Conservation (phyloP, 2,113 vertebrate genomes). For the Elephantulus edwardii region DNA sequence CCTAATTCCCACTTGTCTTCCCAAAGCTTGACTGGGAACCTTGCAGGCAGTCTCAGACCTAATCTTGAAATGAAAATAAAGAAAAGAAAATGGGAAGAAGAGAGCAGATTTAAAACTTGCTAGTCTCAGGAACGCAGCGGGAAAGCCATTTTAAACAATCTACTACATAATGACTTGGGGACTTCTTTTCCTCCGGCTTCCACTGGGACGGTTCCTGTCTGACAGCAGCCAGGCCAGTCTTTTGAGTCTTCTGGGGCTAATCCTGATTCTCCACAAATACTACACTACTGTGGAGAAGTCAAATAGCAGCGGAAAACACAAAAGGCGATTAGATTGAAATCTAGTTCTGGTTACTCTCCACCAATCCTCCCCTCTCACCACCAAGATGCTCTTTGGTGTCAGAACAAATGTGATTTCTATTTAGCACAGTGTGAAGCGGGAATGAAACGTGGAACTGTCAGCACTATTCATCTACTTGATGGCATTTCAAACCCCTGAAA, state of each 20-base stretch:
- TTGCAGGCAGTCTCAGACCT: constrained; percentile 58
- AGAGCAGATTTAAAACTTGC: constrained; percentile 60
- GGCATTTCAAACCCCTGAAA: constrained; percentile 70
- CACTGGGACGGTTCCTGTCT: not conserved
- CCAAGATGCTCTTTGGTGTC: constrained; percentile 56
- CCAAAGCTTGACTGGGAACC: constrained; percentile 19
- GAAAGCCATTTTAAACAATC: constrained; percentile 19
- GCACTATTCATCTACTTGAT: constrained; percentile 47
- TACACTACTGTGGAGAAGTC: not conserved
- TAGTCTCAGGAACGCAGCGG: not conserved
- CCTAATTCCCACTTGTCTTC: not conserved
- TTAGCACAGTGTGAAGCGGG: constrained; percentile 62
- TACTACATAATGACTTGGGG: not conserved
- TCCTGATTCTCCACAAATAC: not conserved
- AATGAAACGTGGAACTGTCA: constrained; percentile 69
- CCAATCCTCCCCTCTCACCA: not conserved
- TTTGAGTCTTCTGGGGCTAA: not conserved
- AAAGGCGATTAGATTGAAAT: constrained; percentile 77
- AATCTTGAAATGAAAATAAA: constrained; percentile 59
- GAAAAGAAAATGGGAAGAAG: constrained; percentile 31
- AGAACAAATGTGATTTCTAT: constrained; percentile 71
- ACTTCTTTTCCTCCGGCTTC: not conserved
- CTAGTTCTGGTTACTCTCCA: constrained; percentile 60
- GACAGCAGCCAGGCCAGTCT: not conserved
- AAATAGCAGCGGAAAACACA: not conserved